Conservation (phyloP, 2,888 invertebrate species). For the Pharmacophagus antenor region DNA sequence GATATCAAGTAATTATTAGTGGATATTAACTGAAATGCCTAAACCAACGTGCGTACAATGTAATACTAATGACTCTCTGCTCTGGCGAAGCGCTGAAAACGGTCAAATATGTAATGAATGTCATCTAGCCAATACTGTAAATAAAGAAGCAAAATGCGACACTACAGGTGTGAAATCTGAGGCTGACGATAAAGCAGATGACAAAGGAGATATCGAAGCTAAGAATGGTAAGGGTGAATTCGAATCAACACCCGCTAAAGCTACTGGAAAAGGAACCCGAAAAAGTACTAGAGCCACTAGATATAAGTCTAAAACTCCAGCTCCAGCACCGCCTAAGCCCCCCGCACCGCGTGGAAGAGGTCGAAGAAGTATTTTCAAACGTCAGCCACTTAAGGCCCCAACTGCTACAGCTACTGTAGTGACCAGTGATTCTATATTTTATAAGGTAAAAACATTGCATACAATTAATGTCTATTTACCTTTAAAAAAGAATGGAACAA, state of each 20-base stretch:
- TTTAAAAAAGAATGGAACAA: too few species aligned
- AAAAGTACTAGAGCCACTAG: slow-evolving; percentile 82
- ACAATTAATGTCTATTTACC: neutral
- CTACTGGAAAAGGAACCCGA: slow-evolving; percentile 75
- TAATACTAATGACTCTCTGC: slow-evolving; percentile 83
- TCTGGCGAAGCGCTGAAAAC: slow-evolving; percentile 88
- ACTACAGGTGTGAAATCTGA: slow-evolving; percentile 50
- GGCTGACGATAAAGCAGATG: slow-evolving; percentile 56
- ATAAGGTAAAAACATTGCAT: slow-evolving; percentile 39
- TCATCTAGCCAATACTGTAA: slow-evolving; percentile 72
- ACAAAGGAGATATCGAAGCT: slow-evolving; percentile 50
- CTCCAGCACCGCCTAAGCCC: slow-evolving; percentile 50
- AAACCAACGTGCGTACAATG: slow-evolving; percentile 86
- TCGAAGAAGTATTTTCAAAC: slow-evolving; percentile 88
- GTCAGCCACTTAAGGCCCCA: slow-evolving; percentile 90
- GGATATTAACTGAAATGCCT: slow-evolving; percentile 65
- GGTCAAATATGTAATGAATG: slow-evolving; percentile 90
- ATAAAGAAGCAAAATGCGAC: slow-evolving; percentile 57
- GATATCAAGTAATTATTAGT: slow-evolving; percentile 15
- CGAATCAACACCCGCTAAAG: slow-evolving; percentile 69
- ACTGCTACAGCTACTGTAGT: slow-evolving; percentile 89
- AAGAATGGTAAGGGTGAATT: slow-evolving; percentile 57
- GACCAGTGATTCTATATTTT: slow-evolving; percentile 88
- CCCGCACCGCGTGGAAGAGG: slow-evolving; percentile 85
- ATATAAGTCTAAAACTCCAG: slow-evolving; percentile 76